phyloP scores from a whole-genome alignment of 2,113 vertebrate genomes.

The Mesembrinibis cayennensis region DNA sequence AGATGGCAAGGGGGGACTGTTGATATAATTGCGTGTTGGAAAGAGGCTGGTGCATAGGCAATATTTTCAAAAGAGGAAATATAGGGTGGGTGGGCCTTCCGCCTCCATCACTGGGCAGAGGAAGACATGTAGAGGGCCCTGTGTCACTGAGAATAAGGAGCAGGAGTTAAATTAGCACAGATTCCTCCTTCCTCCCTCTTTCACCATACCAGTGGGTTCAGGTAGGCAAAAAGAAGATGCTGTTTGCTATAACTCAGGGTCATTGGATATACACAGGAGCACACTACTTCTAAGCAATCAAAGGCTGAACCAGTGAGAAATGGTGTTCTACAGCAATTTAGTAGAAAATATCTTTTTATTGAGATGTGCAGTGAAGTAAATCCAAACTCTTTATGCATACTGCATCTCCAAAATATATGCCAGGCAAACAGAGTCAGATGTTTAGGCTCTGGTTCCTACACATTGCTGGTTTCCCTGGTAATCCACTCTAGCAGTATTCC shows the following conservation, averaged over 20 bases:
- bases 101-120: background rate
- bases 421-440: constrained; percentile 35
- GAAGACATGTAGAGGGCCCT: background rate
- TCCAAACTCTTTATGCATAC: background rate
- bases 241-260: background rate
- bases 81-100: background rate
- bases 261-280: background rate
- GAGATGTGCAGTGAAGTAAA: background rate
- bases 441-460: constrained; percentile 30
- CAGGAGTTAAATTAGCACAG: background rate
- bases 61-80: background rate
- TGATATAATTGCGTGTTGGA: background rate
- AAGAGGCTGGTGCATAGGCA: background rate
- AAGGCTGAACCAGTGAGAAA: background rate
- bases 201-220: background rate
- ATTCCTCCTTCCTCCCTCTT: background rate
- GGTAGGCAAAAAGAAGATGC: background rate
- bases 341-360: background rate
- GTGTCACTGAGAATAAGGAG: background rate
- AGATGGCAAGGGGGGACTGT: background rate
- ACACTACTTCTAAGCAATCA: background rate
- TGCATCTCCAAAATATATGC: background rate
- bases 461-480: constrained; percentile 54
- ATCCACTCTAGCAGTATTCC: constrained; percentile 43
- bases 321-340: background rate